Conservation (phyloP, 2,797 vertebrate genomes). For the Melopsittacus undulatus region DNA sequence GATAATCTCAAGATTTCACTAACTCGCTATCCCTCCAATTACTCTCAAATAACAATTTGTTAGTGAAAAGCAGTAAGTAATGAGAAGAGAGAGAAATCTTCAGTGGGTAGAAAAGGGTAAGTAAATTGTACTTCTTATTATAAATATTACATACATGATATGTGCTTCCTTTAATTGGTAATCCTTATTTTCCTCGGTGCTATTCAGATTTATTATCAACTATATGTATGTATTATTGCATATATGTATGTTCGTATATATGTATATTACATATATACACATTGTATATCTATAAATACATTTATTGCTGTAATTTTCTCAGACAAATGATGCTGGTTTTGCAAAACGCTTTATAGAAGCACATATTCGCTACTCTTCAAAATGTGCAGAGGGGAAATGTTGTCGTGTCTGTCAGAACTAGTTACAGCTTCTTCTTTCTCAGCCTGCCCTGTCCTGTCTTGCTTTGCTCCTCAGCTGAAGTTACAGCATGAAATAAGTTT, state of each 20-base stretch:
- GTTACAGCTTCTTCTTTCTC: constrained; percentile 15
- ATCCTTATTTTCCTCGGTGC: not conserved
- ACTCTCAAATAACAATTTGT: not conserved
- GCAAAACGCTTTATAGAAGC: not conserved
- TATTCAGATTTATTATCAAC: not conserved
- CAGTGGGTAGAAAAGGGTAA: not conserved
- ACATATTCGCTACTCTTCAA: not conserved
- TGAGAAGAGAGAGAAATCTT: not conserved
- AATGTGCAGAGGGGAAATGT: not conserved
- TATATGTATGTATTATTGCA: not conserved
- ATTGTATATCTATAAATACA: not conserved
- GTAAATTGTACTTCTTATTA: not conserved
- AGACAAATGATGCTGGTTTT: not conserved
- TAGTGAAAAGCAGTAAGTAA: not conserved
- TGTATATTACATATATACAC: not conserved
- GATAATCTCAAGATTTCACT: not conserved
- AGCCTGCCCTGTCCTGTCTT: constrained; percentile 17
- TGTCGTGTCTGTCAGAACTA: not conserved
- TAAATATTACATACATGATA: not conserved
- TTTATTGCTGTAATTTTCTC: not conserved
- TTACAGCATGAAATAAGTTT: constrained; percentile 29
- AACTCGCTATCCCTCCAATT: not conserved
- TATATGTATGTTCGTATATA: not conserved
- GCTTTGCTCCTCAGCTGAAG: constrained; percentile 30
- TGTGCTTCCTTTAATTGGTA: not conserved